phyloP scores from a whole-genome alignment of 2,888 invertebrate genomes.

The Calameuta pallipes region DNA sequence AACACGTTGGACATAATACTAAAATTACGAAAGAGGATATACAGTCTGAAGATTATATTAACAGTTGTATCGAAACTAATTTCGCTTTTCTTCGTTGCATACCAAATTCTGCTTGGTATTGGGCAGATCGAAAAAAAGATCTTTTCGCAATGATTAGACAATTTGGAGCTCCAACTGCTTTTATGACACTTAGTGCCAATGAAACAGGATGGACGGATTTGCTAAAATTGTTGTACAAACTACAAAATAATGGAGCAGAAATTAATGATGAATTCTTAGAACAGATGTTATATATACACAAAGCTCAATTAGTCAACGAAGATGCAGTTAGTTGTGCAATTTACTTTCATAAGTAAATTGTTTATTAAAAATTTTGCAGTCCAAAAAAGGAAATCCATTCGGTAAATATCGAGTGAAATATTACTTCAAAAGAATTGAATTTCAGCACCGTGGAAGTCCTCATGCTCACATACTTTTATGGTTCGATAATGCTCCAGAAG shows the following conservation, averaged over 20 bases:
- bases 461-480: conserved; percentile 58
- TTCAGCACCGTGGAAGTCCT: conserved; percentile 57
- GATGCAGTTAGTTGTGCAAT: conserved; percentile 47
- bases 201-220: conserved; percentile 57
- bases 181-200: conserved; percentile 61
- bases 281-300: conserved; percentile 19
- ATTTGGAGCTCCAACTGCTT: conserved; percentile 54
- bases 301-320: conserved; percentile 22
- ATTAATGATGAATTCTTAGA: not conserved
- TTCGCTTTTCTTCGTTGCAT: conserved; percentile 9
- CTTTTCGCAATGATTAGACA: conserved; percentile 61
- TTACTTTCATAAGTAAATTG: conserved; percentile 53
- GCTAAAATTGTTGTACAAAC: conserved; percentile 52
- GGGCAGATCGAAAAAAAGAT: conserved; percentile 55
- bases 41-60: conserved; percentile 45
- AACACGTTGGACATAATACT: conserved; percentile 42
- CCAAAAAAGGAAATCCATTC: conserved; percentile 42
- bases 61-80: conserved; percentile 3
- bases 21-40: conserved; percentile 45
- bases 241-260: conserved; percentile 16
- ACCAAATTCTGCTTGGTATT: conserved; percentile 53
- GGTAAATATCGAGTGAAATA: conserved; percentile 45
- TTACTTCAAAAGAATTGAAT: conserved; percentile 33
- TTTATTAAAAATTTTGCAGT: conserved; percentile 39
- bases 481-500: conserved; percentile 50